Evolutionary conservation across 2,113 vertebrate species (phyloP).

Genomic region (Atlantisia rogersi): DNA sequence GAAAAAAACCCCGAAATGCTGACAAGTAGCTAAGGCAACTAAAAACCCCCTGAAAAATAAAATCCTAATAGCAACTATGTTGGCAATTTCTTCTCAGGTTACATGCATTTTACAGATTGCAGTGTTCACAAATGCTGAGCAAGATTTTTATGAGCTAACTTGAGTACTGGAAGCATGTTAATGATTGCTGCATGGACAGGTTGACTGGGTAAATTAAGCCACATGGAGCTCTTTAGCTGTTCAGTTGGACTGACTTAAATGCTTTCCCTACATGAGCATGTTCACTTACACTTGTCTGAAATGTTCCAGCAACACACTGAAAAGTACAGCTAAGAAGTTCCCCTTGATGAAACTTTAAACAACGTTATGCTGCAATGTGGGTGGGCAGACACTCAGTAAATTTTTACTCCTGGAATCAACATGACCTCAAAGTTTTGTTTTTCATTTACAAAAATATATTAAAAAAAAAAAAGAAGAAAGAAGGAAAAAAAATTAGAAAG

Average conservation of each 20-base stretch:
- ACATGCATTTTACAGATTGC: neutral
- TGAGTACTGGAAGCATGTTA: neutral
- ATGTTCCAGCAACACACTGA: neutral
- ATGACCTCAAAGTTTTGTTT: neutral
- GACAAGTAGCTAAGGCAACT: neutral
- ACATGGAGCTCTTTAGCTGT: neutral
- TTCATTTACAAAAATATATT: neutral
- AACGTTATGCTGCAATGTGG: neutral
- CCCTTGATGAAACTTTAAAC: neutral
- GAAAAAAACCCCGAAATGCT: too few relatives aligned
- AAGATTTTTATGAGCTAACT: neutral
- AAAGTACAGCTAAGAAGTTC: neutral
- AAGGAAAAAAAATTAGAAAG: neutral
- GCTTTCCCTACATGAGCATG: neutral
- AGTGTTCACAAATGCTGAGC: neutral
- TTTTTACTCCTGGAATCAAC: neutral
- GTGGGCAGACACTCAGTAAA: neutral
- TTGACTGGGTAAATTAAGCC: neutral
- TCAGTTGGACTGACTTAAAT: neutral
- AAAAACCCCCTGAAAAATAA: neutral
- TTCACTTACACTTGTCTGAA: neutral
- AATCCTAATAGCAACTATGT: neutral
- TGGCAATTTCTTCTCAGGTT: neutral
- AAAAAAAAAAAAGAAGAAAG: too few relatives aligned
- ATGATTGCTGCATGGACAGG: neutral